Evolutionary conservation across 2,888 invertebrate genomes (phyloP), one percentile per base, ranked within the genome.

Genomic region (Heliconius cydno): DNA sequence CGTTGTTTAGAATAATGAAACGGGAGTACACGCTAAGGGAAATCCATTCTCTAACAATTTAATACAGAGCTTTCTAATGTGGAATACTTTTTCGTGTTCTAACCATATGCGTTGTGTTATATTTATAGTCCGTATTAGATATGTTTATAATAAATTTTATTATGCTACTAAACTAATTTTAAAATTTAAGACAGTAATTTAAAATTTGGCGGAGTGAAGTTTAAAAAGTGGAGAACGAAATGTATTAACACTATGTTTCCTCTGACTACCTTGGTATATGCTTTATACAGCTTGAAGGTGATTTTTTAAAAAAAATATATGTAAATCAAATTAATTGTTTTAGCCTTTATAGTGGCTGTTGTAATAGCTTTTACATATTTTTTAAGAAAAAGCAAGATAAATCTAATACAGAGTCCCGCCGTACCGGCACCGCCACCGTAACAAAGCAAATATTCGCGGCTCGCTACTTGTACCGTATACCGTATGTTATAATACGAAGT

Each of bases 1-100:
- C 92, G 86, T 93, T 92, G 91, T 92, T 93, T 93, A 92, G 92
- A 93, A 93, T 94, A 93, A 94, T 93, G 93, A 92, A 92, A 92
- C 91, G 89, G 85, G 89, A 91, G 91, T 91, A 91, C 92, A 93
- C 92, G 89, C 91, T 91, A 87, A 87, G 88, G 91, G 87, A 92
- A 93, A 94, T 93, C 91, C 92, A 92, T 93, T 92, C 90, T 91
- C 86, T 91, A 90, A 93, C 91, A 92, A 94, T 93, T 93, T 93
- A 91, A 92, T 90, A 90, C 87, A 88, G 88, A 89, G 89, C 86
- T 86, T 88, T 88, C 88, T 93, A 93, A 93, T 92, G 92, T 90
- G 91, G 90, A 90, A 90, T 90, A 92, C 92, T 93, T 92, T 93
- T 92, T 93, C 90, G 86, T 91, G 88, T 90, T 90, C 91, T 91